Percentiles rank a stretch among this genome's conserved stretches.
These are phyloP conservation scores for Cosmorhoe ocellata DNA, from an alignment of 2,888 invertebrate species.

Conservation along the genomic window DNA sequence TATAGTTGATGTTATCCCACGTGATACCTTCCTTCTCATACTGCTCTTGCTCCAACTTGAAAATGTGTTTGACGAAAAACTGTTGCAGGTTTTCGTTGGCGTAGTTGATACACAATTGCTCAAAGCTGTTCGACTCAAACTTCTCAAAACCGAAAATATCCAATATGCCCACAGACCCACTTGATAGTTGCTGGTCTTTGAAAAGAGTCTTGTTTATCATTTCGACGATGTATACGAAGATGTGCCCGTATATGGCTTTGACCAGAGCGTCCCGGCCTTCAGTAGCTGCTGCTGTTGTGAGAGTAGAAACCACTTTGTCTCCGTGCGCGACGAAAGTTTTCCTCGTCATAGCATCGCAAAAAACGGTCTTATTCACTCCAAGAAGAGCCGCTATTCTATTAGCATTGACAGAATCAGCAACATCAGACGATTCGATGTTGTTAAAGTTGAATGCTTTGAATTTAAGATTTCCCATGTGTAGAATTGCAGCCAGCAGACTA, in stretches of 20 bases:
- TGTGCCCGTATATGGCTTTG: slow-evolving; percentile 94
- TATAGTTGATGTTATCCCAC: slow-evolving; percentile 95
- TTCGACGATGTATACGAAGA: slow-evolving; percentile 94
- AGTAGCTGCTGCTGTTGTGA: slow-evolving; percentile 88
- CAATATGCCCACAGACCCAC: slow-evolving; percentile 93
- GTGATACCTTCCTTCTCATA: slow-evolving; percentile 94
- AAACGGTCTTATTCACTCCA: slow-evolving; percentile 86
- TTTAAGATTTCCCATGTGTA: slow-evolving; percentile 96
- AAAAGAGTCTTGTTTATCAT: slow-evolving; percentile 94
- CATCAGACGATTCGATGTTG: slow-evolving; percentile 94
- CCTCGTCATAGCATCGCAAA: slow-evolving; percentile 91
- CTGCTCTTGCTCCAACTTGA: slow-evolving; percentile 97
- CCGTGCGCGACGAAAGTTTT: slow-evolving; percentile 93
- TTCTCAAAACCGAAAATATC: slow-evolving; percentile 99
- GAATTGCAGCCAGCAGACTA: slow-evolving; percentile 91
- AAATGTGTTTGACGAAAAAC: slow-evolving; percentile 97
- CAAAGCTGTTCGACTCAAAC: slow-evolving; percentile 95
- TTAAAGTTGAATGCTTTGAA: slow-evolving; percentile 89
- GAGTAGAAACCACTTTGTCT: slow-evolving; percentile 89
- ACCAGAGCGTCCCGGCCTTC: slow-evolving; percentile 96
- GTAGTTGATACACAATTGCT: slow-evolving; percentile 98
- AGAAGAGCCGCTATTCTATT: slow-evolving; percentile 87
- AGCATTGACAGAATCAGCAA: slow-evolving; percentile 86
- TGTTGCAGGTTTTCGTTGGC: slow-evolving; percentile 98
- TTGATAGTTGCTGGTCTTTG: slow-evolving; percentile 82